Evolutionary conservation across 2,113 vertebrate species (phyloP).

Genomic region (Ailurus styani): DNA sequence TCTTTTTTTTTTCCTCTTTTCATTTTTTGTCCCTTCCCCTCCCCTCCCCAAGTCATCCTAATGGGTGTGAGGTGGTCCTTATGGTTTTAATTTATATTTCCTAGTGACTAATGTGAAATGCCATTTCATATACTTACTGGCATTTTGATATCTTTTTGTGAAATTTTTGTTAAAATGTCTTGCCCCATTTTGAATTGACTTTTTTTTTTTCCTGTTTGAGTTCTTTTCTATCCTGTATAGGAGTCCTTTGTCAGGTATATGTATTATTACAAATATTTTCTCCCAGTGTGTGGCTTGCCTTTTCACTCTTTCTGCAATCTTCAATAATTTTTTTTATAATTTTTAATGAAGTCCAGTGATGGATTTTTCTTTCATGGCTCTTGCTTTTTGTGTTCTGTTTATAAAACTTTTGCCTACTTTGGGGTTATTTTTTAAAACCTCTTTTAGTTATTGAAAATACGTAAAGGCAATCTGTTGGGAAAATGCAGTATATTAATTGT

Average conservation of each 20-base stretch:
- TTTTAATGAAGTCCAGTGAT: background rate
- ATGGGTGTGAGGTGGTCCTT: background rate
- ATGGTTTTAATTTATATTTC: constrained; percentile 23
- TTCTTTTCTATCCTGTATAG: background rate
- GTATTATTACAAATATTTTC: background rate
- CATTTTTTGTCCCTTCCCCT: background rate
- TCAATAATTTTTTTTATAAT: background rate
- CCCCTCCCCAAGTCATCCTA: background rate
- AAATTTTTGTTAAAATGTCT: constrained; percentile 18
- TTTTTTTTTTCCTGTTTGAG: background rate
- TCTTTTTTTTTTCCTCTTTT: background rate
- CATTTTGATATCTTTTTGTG: background rate
- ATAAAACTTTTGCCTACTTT: background rate
- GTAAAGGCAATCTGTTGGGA: constrained; percentile 14
- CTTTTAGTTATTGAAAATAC: constrained; percentile 25
- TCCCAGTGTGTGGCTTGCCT: background rate
- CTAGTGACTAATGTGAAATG: constrained; percentile 9
- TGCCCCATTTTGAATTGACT: background rate
- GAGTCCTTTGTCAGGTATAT: background rate
- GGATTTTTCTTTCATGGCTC: background rate
- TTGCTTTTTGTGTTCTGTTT: constrained; percentile 18
- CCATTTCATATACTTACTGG: background rate
- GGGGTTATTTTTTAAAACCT: background rate
- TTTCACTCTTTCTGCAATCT: background rate
- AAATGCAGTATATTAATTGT: background rate